These are phyloP conservation scores for Elymnias hypermnestra DNA, from an alignment of 1,140 invertebrate species.

Conservation along the genomic window DNA sequence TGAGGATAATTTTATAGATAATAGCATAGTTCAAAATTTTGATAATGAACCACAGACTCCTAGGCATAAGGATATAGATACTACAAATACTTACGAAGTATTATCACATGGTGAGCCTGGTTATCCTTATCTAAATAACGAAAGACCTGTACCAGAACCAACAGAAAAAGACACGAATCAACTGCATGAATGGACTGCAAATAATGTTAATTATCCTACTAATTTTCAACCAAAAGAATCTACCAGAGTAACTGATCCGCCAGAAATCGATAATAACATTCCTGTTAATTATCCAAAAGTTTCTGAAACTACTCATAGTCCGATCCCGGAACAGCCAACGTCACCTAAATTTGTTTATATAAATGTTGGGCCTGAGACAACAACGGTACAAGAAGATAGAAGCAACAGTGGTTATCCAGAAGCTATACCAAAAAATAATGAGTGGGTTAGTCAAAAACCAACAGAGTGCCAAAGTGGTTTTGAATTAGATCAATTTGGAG, in stretches of 20 bases:
- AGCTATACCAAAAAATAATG: slow-evolving; percentile 48
- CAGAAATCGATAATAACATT: slow-evolving; percentile 3
- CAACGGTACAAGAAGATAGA: slow-evolving; percentile 37
- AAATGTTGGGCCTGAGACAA: slow-evolving; percentile 36
- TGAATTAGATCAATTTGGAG: slow-evolving; percentile 62
- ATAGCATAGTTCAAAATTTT: slow-evolving; percentile 8
- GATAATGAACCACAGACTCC: slow-evolving; percentile 1
- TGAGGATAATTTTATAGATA: slow-evolving; percentile 8
- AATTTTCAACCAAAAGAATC: slow-evolving; percentile 16
- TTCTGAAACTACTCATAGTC: slow-evolving; percentile 30
- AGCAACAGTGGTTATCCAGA: slow-evolving; percentile 45
- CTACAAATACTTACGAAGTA: background rate
- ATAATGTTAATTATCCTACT: slow-evolving; percentile 15
- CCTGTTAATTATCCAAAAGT: slow-evolving; percentile 10
- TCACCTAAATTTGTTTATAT: slow-evolving; percentile 41
- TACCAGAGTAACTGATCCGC: slow-evolving; percentile 1
- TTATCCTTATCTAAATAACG: too few species aligned
- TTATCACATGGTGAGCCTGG: too few species aligned
- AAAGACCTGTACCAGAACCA: too few species aligned
- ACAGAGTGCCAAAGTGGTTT: slow-evolving; percentile 74
- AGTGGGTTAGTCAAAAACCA: slow-evolving; percentile 47
- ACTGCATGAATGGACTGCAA: background rate
- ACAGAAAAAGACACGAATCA: slow-evolving; percentile 1
- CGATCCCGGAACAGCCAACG: slow-evolving; percentile 14
- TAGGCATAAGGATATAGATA: background rate